Conservation (phyloP, 2,888 invertebrate species). For the Tinea semifulvella region DNA sequence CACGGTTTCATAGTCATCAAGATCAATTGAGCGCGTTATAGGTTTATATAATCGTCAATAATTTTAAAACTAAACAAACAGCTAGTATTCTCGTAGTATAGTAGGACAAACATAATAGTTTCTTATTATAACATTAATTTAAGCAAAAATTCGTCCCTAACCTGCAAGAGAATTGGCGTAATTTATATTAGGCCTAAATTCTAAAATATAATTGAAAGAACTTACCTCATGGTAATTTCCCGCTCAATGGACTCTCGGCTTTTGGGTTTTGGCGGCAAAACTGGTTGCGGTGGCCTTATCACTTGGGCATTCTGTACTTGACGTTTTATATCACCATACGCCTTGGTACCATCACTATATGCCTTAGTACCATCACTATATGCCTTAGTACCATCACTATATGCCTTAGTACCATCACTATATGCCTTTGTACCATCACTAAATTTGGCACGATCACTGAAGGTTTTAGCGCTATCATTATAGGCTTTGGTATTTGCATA, state of each 20-base stretch:
- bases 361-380: neutral
- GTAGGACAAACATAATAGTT: too few species aligned
- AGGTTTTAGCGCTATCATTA: constrained; percentile 25
- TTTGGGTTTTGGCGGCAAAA: constrained; percentile 44
- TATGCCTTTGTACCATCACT: too few species aligned
- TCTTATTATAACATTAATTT: too few species aligned
- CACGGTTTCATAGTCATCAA: too few species aligned
- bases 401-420: too few species aligned
- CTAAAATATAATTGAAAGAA: neutral
- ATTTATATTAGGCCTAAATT: neutral
- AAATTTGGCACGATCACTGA: too few species aligned
- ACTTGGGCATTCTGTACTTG: constrained; percentile 7
- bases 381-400: constrained; percentile 10
- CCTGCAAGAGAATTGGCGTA: too few species aligned
- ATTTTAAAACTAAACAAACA: too few species aligned
- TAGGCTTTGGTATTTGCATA: constrained; percentile 26
- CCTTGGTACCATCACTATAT: neutral
- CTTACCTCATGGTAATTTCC: constrained; percentile 59
- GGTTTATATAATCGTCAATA: too few species aligned
- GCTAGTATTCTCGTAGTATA: too few species aligned
- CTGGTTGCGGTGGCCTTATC: constrained; percentile 22
- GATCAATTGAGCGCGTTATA: too few species aligned
- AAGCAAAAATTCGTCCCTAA: too few species aligned
- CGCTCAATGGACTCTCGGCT: constrained; percentile 52
- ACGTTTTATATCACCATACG: neutral